Evolutionary conservation across 2,797 vertebrate genomes (phyloP), one percentile per base, ranked within the genome.

Genomic region (Sebastes steindachneri): DNA sequence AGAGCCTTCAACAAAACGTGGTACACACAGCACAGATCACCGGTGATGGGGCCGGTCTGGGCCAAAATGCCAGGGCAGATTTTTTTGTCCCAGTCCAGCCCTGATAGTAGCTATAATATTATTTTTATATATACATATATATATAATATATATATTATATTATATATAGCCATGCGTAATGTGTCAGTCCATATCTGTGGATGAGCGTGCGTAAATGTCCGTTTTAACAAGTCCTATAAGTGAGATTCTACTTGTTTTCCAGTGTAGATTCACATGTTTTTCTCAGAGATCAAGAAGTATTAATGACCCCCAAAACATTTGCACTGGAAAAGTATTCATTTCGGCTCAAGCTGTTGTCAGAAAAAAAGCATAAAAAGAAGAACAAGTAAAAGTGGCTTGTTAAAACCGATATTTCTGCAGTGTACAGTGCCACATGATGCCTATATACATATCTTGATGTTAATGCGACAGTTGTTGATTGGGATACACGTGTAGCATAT

Each of bases 151-250:
- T 37, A 60, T 9, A 23, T 9, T 51, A 17, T 23, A 17, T n/a
- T 17, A 19, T 82, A 85, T 87, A 79, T 89, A 87, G 33, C 51
- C 79, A 29, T 7, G 68, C 19, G 66, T 94, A 78, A 84, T 54
- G 85, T 93, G 93, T 93, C 83, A 5, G 89, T 90, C 82, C 91
- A 93, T 91, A 91, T 95, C 89, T 78, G 91, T 93, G 91, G 86
- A 82, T 87, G 80, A 79, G 73, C 68, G 63, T 88, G 85, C 80
- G 19, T 48, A 78, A 85, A 86, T 64, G 78, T 90, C 59, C 7
- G 59, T 88, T 84, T 91, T 68, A 90, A 91, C 82, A 87, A 51
- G 48, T 51, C 48, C 19, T n/a, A 9, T 4, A n/a, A 9, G 48
- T 23, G 48, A 4, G 19, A 59, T 19, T 29, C 17, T 17, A 17